These are phyloP conservation scores for Fragum whitleyi DNA, from an alignment of 2,888 invertebrate species.

Conservation along the genomic window DNA sequence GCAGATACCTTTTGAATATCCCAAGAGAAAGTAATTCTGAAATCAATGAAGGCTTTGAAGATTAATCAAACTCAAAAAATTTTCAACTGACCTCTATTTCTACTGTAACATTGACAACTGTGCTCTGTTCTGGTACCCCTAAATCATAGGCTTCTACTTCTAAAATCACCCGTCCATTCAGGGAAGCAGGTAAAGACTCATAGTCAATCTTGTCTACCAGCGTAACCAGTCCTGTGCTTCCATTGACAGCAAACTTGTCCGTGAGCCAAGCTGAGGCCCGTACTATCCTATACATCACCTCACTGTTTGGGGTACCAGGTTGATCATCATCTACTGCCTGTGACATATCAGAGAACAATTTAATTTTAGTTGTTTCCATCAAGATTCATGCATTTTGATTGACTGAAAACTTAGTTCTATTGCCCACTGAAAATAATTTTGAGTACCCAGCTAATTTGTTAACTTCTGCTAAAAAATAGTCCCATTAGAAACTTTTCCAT, in stretches of 20 bases:
- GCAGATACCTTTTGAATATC: no score
- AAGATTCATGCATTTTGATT: no score
- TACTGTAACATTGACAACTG: slow-evolving; percentile 80
- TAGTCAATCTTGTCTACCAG: slow-evolving; percentile 80
- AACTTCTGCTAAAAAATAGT: no score
- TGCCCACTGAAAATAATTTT: no score
- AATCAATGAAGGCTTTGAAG: no score
- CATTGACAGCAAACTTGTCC: slow-evolving; percentile 88
- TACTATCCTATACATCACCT: slow-evolving; percentile 76
- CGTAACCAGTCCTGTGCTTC: slow-evolving; percentile 87
- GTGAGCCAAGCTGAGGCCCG: slow-evolving; percentile 69
- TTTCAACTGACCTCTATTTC: slow-evolving; percentile 88
- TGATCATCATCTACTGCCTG: slow-evolving; percentile 92
- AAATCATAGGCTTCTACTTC: slow-evolving; percentile 78
- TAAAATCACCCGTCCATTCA: slow-evolving; percentile 73
- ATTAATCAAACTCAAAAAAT: no score
- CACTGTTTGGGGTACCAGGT: slow-evolving; percentile 75
- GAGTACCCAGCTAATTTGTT: no score
- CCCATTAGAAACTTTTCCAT: no score
- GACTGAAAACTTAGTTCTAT: no score
- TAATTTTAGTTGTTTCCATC: no score
- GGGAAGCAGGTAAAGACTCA: slow-evolving; percentile 73
- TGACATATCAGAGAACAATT: slow-evolving; percentile 1
- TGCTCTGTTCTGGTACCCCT: slow-evolving; percentile 73
- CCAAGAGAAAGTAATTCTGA: no score